phyloP scores from a whole-genome alignment of 2,797 vertebrate species.

The Anomalospiza imberbis region DNA sequence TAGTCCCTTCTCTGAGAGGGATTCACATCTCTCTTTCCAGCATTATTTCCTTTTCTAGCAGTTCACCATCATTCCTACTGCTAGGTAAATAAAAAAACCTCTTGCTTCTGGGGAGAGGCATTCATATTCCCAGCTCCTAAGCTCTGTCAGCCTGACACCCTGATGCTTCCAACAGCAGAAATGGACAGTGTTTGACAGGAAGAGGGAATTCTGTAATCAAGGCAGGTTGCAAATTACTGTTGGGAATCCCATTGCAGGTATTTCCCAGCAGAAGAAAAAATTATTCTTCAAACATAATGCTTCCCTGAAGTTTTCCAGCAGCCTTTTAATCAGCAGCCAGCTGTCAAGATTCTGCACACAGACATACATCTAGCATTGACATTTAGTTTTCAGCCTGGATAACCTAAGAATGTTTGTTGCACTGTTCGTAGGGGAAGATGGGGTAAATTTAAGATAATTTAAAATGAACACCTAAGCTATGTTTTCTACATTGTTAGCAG shows the following conservation, averaged over 20 bases:
- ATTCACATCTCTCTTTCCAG: neutral
- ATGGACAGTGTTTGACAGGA: neutral
- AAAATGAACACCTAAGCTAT: neutral
- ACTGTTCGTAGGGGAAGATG: neutral
- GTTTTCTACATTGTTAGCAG: neutral
- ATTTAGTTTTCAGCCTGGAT: slow-evolving; percentile 20
- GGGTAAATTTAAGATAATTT: neutral
- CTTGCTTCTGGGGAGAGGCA: neutral
- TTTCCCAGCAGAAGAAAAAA: slow-evolving; percentile 42
- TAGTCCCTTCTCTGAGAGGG: neutral
- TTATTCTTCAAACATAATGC: slow-evolving; percentile 55
- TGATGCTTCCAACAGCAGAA: slow-evolving; percentile 2
- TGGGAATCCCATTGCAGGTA: slow-evolving; percentile 29
- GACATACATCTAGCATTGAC: slow-evolving; percentile 5
- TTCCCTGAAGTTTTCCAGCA: slow-evolving; percentile 60
- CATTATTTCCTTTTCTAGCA: neutral
- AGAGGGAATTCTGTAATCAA: slow-evolving; percentile 50
- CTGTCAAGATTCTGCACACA: slow-evolving; percentile 35
- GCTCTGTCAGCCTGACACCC: neutral
- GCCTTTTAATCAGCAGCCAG: slow-evolving; percentile 38
- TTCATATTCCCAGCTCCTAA: neutral
- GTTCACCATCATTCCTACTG: neutral
- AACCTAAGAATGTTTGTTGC: neutral
- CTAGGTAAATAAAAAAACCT: neutral
- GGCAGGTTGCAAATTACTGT: slow-evolving; percentile 40